Evolutionary conservation across 2,113 vertebrate species (phyloP), one percentile per base, ranked within the genome.

Genomic region (Corythaeola cristata): DNA sequence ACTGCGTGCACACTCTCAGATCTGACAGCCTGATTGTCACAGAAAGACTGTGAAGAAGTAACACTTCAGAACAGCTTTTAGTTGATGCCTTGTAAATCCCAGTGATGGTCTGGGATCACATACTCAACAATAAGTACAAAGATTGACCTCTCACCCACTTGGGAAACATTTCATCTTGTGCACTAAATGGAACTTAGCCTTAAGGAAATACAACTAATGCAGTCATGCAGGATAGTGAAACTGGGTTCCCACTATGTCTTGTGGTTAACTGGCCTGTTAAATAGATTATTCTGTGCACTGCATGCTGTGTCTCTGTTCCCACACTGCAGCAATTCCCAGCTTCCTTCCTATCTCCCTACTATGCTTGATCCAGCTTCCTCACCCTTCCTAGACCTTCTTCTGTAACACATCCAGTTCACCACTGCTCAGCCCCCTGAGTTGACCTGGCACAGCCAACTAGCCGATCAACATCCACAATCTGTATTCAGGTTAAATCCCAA

Each of bases 381-480:
- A 0, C 22, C 15, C 24, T 69, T 83, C 64, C 53, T 18, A 59
- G 32, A 71, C 11, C 18, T 30, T 55, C 19, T 21, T 39, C 77
- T 35, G 30, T 24, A 85, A 56, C 2, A 3, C 14, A 64, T 2
- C 10, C 35, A 39, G 6, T 23, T 68, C 62, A 75, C 6, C 16
- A 6, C 11, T 49, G 24, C 45, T 33, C 4, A 0, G 9, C 9
- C 12, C 28, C 12, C 20, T 19, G 28, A 8, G 32, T 0, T 75
- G 55, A 59, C 32, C 27, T 33, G 62, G 47, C 69, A 87, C 28
- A 56, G 35, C 15, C 55, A 78, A 12, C 15, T 1, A 37, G 20
- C 11, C 1, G 5, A 69, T 21, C 15, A 44, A 32, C 3, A 1
- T 0, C 11, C 16, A 62, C 16, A 5, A 14, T 26, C 14, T 15